Conservation (phyloP, 2,113 vertebrate genomes). For the Neogobius melanostomus region DNA sequence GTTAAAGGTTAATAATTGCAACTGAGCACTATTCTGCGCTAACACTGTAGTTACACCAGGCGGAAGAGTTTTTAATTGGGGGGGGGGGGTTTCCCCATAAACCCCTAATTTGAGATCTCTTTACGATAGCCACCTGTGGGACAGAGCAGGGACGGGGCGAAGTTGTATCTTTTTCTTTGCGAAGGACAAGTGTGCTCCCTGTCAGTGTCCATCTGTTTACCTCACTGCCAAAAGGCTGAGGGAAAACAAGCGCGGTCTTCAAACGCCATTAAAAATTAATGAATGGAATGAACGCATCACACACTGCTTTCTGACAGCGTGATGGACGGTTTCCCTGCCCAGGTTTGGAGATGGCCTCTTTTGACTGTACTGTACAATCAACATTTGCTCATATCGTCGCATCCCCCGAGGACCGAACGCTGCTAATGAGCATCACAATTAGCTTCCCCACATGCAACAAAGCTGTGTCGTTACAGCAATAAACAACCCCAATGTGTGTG, state of each 20-base stretch:
- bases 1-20: too few species aligned
- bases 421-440: slow-evolving; percentile 61
- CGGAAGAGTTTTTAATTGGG: too few species aligned
- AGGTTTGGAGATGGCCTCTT: slow-evolving; percentile 42
- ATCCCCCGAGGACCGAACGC: slow-evolving; percentile 31
- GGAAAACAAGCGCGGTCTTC: slow-evolving; percentile 58
- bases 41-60: too few species aligned
- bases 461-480: slow-evolving; percentile 45
- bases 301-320: slow-evolving; percentile 24
- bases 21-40: too few species aligned
- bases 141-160: slow-evolving; percentile 14
- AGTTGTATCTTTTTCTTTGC: slow-evolving; percentile 35
- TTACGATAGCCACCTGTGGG: slow-evolving; percentile 31
- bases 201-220: slow-evolving; percentile 64
- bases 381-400: slow-evolving; percentile 36
- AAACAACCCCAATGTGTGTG: slow-evolving; percentile 39
- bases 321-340: slow-evolving; percentile 27
- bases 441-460: slow-evolving; percentile 48
- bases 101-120: too few species aligned
- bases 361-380: slow-evolving; percentile 21
- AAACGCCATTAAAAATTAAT: slow-evolving; percentile 65
- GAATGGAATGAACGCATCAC: slow-evolving; percentile 39
- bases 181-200: slow-evolving; percentile 49
- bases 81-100: too few species aligned
- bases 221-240: slow-evolving; percentile 48